phyloP scores from a whole-genome alignment of 2,888 invertebrate species.

The Lysandra coridon region DNA sequence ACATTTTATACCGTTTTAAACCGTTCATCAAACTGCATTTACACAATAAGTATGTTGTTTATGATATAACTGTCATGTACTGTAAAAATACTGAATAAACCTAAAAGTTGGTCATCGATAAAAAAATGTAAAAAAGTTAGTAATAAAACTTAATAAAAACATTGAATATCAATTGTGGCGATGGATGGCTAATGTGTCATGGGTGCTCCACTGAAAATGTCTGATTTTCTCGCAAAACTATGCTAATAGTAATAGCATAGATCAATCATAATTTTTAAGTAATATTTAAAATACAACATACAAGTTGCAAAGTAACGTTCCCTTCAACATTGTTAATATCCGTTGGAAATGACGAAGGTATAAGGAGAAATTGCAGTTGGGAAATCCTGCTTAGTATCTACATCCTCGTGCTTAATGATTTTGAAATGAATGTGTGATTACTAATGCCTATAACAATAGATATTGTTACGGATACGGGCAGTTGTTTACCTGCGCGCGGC shows the following conservation, averaged over 20 bases:
- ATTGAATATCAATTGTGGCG: neutral
- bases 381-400: neutral
- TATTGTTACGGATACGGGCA: no score
- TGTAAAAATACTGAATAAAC: neutral
- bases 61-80: no score
- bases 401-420: neutral
- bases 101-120: neutral
- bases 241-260: neutral
- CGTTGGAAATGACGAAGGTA: neutral
- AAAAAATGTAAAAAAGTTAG: neutral
- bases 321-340: conserved; percentile 7
- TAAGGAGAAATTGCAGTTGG: neutral
- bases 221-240: neutral
- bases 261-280: neutral
- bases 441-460: no score
- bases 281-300: no score
- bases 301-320: neutral
- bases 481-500: no score
- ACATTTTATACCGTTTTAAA: neutral
- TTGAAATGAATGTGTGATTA: neutral
- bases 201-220: neutral
- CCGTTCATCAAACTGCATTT: neutral
- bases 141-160: neutral
- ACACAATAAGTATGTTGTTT: neutral
- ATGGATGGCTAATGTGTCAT: neutral